These are phyloP conservation scores for Stenoptilia bipunctidactyla DNA, from an alignment of 2,888 invertebrate genomes.

Conservation along the genomic window DNA sequence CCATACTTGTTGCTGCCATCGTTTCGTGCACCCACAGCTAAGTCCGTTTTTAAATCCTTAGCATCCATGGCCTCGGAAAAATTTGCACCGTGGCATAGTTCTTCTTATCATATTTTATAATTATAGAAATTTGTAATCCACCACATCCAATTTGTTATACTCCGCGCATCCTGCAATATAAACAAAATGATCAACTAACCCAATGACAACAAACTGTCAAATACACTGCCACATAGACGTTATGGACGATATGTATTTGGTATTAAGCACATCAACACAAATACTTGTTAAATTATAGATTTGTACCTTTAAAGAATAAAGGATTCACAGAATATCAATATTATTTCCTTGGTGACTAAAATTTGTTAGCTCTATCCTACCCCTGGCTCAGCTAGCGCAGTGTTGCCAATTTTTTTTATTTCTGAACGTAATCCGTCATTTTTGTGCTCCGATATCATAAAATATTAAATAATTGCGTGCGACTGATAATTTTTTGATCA, in stretches of 20 bases:
- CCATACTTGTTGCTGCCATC: slow-evolving; percentile 46
- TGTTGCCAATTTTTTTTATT: slow-evolving; percentile 34
- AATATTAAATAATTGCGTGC: too few relatives aligned
- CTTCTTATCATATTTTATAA: not conserved
- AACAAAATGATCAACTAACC: slow-evolving; percentile 51
- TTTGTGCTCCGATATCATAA: too few relatives aligned
- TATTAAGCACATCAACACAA: not conserved
- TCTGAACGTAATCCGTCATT: too few relatives aligned
- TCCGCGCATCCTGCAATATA: slow-evolving; percentile 53
- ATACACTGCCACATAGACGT: slow-evolving; percentile 59
- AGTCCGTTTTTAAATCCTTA: slow-evolving; percentile 52
- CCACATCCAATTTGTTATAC: not conserved
- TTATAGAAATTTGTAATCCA: not conserved
- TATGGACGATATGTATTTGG: not conserved
- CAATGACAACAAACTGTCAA: slow-evolving; percentile 68
- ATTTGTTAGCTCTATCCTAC: not conserved
- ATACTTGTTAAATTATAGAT: not conserved
- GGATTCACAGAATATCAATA: slow-evolving; percentile 41
- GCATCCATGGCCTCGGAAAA: slow-evolving; percentile 47
- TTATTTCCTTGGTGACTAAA: slow-evolving; percentile 60
- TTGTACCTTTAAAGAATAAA: not conserved
- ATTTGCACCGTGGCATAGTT: not conserved
- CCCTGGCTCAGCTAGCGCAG: slow-evolving; percentile 32
- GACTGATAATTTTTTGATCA: too few relatives aligned
- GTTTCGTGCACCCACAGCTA: slow-evolving; percentile 43